A percentile compares a stretch with the other conserved stretches of the same genome.
These are phyloP conservation scores for Geothlypis trichas DNA, from an alignment of 2,113 vertebrate species.

Conservation along the genomic window DNA sequence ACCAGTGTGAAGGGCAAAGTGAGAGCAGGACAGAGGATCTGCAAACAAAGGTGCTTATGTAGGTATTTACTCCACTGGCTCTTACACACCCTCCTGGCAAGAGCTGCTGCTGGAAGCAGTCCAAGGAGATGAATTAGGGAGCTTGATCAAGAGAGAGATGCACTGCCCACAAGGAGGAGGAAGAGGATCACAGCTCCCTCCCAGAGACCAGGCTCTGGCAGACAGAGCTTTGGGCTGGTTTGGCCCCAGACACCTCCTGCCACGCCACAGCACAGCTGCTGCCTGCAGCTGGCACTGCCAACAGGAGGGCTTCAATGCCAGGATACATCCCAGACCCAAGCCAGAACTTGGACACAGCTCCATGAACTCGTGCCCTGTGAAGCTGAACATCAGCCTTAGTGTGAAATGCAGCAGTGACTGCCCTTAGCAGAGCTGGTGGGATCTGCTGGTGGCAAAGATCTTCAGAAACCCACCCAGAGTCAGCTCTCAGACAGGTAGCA, in stretches of 20 bases:
- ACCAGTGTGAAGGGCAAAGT: neutral
- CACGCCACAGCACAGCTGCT: neutral
- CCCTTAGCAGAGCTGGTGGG: neutral
- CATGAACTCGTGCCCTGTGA: fast-evolving
- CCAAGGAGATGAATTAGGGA: neutral
- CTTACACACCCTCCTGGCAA: neutral
- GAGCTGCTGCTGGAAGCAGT: neutral
- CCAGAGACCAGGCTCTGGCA: neutral
- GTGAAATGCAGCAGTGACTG: neutral
- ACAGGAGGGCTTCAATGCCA: neutral
- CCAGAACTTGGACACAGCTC: neutral
- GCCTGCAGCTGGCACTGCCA: neutral
- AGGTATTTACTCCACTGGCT: neutral
- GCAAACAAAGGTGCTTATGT: neutral
- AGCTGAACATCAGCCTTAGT: neutral
- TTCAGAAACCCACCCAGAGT: neutral
- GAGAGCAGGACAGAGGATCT: neutral
- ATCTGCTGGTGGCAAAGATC: neutral
- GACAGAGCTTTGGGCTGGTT: neutral
- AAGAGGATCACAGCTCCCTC: neutral
- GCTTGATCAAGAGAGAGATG: neutral
- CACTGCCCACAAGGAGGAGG: neutral
- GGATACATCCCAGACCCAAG: neutral
- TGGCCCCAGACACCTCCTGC: neutral
- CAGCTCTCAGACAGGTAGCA: neutral